Conservation (phyloP, 2,113 vertebrate species). For the Anolis sagrei region DNA sequence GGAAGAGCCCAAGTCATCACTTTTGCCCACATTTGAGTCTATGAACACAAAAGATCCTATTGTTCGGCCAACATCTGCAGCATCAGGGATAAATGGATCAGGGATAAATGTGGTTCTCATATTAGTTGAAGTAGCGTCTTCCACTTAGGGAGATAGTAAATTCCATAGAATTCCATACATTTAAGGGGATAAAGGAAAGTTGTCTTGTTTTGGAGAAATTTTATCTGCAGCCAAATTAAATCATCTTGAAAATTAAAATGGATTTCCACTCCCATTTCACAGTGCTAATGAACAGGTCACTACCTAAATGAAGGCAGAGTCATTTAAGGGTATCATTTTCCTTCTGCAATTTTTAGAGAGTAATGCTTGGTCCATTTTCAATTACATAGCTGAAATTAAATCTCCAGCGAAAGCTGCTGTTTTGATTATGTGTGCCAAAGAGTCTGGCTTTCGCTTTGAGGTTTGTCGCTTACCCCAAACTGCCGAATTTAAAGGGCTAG, state of each 20-base stretch:
- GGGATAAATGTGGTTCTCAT: neutral
- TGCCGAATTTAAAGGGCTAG: constrained; percentile 10
- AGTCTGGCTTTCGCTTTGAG: constrained; percentile 48
- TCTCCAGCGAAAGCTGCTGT: constrained; percentile 53
- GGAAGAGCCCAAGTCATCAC: no score
- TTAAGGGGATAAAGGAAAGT: constrained; percentile 41
- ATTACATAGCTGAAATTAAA: constrained; percentile 71
- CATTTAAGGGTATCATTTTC: constrained; percentile 65
- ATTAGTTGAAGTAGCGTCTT: constrained; percentile 26
- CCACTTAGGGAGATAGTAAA: neutral
- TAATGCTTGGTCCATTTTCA: constrained; percentile 68
- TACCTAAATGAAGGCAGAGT: constrained; percentile 57
- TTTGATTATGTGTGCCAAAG: constrained; percentile 54
- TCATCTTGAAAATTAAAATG: constrained; percentile 71
- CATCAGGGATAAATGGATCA: neutral
- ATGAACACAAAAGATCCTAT: neutral
- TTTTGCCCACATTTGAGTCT: neutral
- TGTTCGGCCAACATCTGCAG: neutral
- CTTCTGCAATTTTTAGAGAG: constrained; percentile 63
- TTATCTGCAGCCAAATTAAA: constrained; percentile 70
- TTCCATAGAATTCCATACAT: constrained; percentile 50
- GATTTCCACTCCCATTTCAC: constrained; percentile 71
- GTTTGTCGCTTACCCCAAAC: constrained; percentile 16
- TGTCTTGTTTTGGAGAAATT: constrained; percentile 57
- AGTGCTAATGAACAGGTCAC: constrained; percentile 72